Conservation (phyloP, 2,113 vertebrate species). For the Leptodactylus fuscus region DNA sequence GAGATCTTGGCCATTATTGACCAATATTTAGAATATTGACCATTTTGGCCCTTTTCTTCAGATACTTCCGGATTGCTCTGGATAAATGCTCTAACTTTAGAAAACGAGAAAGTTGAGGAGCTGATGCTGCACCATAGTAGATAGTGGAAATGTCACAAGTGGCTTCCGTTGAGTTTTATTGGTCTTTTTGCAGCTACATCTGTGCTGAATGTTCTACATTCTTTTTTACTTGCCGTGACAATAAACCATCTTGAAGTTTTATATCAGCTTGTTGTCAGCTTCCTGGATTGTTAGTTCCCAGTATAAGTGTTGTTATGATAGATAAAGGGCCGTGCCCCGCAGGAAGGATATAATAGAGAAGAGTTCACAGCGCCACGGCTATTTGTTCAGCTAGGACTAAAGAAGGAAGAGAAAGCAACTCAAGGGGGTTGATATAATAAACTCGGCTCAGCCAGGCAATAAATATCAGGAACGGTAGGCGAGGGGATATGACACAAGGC, state of each 20-base stretch:
- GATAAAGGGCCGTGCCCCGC: conserved; percentile 8
- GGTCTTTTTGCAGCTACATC: not conserved
- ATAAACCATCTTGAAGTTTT: not conserved
- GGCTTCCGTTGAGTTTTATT: not conserved
- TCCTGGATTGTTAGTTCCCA: not conserved
- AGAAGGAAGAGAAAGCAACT: conserved; percentile 8
- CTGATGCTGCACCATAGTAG: not conserved
- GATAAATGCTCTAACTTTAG: too few relatives aligned
- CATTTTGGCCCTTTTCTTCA: too few relatives aligned
- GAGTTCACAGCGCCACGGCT: not conserved
- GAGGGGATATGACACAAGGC: too few relatives aligned
- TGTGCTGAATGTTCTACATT: not conserved
- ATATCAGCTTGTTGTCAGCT: not conserved
- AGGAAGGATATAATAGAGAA: not conserved
- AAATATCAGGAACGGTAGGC: conserved; percentile 1
- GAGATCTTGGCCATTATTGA: too few relatives aligned
- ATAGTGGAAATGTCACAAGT: not conserved
- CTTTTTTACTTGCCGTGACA: not conserved
- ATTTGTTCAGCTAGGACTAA: not conserved
- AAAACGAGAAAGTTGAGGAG: too few relatives aligned
- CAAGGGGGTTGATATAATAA: conserved; percentile 15
- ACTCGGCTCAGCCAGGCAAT: not conserved
- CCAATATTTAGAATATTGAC: too few relatives aligned
- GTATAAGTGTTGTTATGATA: not conserved
- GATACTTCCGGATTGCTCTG: not conserved